Base-by-base conservation (phyloP, 2,113 vertebrate genomes). In the Excalfactoria chinensis region DNA sequence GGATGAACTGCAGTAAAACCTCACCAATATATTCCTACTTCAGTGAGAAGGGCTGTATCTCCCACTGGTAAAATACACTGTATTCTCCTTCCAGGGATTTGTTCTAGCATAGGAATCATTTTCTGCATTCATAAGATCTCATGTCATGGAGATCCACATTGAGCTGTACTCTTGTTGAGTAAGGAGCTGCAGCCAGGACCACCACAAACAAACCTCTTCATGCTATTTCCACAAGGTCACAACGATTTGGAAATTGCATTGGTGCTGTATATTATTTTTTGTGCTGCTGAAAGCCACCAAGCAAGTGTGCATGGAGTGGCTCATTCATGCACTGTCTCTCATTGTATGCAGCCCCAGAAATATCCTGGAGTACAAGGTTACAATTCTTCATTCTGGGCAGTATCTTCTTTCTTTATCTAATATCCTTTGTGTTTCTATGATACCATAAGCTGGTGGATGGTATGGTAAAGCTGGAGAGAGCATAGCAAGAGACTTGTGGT, bases 401-500 rank as follows among this genome's bases (percentile, higher is more conserved):
- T n/a, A 34, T 46, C 28, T 67, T 23, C 59, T 59, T 9, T 28
- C 37, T 4, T 17, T 51, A 3, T 20, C 26, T 67, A 23, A 68
- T 22, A 4, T 55, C 20, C 37, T 78, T 26, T 37, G 55, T 7
- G 11, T 25, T 76, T 23, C 32, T n/a, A 43, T 4, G 95, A 91
- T 17, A 77, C 93, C 8, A 88, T 43, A 95, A 96, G 13, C 92
- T 96, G 67, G 84, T 93, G 43, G 90, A 92, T 81, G 95, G 66
- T n/a, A 80, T 89, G 20, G 88, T 95, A 80, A 94, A 96, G 17
- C 90, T 96, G 71, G 96, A 92, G 94, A 4, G 94, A 34, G 9
- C 43, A 63, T 18, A 7, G 48, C 35, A 41, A 67, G 35, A 63
- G 8, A 59, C 4, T 11, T 25, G 40, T 19, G 20, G 32, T n/a